Conservation (phyloP, 2,113 vertebrate genomes). For the Orthonyx spaldingii region DNA sequence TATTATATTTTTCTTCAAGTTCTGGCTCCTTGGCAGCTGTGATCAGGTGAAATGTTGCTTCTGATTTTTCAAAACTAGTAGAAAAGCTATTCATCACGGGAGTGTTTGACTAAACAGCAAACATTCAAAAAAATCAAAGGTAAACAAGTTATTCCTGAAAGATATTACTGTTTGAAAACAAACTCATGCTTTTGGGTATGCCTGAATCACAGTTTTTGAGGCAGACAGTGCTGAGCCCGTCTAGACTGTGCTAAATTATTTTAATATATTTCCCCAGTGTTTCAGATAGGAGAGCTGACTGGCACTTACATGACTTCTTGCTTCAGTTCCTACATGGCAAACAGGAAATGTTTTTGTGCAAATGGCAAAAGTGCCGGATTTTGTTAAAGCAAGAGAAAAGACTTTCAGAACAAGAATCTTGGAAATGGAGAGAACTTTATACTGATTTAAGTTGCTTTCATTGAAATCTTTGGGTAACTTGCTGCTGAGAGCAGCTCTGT, state of each 20-base stretch:
- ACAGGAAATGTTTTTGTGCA: constrained; percentile 60
- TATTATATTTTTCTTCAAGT: background rate
- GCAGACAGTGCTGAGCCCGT: background rate
- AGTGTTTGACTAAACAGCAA: background rate
- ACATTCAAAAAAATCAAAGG: background rate
- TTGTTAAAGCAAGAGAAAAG: constrained; percentile 15
- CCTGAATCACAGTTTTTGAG: background rate
- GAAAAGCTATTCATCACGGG: background rate
- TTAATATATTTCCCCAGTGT: constrained; percentile 24
- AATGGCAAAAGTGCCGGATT: constrained; percentile 51
- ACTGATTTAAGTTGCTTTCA: background rate
- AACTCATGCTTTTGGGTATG: background rate
- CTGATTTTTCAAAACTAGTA: background rate
- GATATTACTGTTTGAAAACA: background rate
- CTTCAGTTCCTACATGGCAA: constrained; percentile 57
- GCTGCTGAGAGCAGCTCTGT: background rate
- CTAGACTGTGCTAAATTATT: constrained; percentile 32
- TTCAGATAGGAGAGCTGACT: constrained; percentile 28
- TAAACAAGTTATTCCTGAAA: background rate
- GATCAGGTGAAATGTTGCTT: background rate
- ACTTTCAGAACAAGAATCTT: constrained; percentile 17
- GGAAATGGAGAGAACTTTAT: constrained; percentile 16
- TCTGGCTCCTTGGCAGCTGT: background rate
- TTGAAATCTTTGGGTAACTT: background rate
- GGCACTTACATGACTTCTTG: constrained; percentile 37